Conservation (phyloP, 2,888 invertebrate species). For the Tolmerus cingulatus region DNA sequence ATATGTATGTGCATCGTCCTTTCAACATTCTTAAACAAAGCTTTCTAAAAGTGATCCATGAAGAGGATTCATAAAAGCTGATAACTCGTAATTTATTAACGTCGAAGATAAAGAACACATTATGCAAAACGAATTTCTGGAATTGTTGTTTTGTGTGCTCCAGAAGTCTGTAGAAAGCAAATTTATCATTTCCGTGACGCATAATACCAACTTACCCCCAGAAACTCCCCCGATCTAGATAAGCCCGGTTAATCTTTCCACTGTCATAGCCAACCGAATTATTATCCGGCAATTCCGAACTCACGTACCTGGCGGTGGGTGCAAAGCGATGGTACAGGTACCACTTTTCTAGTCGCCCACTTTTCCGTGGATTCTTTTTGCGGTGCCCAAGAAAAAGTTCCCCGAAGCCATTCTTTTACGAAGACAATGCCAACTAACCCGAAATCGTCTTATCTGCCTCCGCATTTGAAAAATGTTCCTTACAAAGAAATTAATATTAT, state of each 20-base stretch:
- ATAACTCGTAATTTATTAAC: neutral
- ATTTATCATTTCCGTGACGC: neutral
- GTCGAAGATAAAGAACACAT: neutral
- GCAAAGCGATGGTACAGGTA: neutral
- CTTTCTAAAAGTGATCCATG: neutral
- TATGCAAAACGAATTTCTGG: neutral
- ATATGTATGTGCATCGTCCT: too few relatives aligned
- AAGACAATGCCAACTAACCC: neutral
- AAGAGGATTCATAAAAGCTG: neutral
- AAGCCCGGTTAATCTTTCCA: neutral
- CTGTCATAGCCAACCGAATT: neutral
- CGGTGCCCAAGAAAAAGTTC: neutral
- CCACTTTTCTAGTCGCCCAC: neutral
- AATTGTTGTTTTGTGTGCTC: neutral
- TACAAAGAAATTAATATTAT: conserved; percentile 28
- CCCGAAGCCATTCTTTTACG: neutral
- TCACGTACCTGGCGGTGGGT: neutral
- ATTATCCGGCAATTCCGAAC: neutral
- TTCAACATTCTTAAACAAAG: neutral
- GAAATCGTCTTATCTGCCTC: conserved; percentile 17
- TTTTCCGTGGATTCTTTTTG: neutral
- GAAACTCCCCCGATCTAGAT: neutral
- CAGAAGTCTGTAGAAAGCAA: neutral
- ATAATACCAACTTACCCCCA: neutral
- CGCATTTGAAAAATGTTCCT: conserved; percentile 1